Evolutionary conservation across 2,797 vertebrate species (phyloP), one percentile per base, ranked within the genome.

Genomic region (Adelosebastes latens): DNA sequence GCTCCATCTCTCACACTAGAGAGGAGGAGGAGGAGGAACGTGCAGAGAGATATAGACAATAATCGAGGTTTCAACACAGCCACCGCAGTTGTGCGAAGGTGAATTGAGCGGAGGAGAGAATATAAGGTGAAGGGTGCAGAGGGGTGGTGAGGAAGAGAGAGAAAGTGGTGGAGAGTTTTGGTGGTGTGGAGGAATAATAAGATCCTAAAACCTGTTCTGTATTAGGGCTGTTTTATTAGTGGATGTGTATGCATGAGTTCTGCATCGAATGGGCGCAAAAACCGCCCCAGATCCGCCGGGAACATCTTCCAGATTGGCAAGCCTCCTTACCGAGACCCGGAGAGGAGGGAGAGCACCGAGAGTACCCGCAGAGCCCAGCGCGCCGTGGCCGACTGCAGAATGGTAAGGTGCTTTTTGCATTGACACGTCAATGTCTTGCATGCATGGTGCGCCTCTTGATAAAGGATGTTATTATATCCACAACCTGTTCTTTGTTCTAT

Each of bases 231-330:
- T 95, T 96, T 93, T 92, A 91, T 93, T 94, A 88, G 95, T 96
- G 95, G 95, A 97, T 98, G 97, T 96, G 97, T 97, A 96, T 98
- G 98, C 97, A 99, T 99, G 98, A 98, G 97, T 98, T 96, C 97
- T 96, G 97, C 97, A 97, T 95, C 96, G 97, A 97, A 97, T 95
- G 97, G 97, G 97, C 97, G 97, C 97, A 98, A 97, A 93, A 98
- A 97, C 96, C 97, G 97, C 97, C 98, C 97, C 97, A 95, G 95
- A 95, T 95, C 97, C 81, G 91, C 96, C 91, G 96, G 96, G 95
- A 96, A 96, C 93, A 95, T 97, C 96, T 97, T 97, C 94, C 97
- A 97, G 93, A 96, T 97, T 95, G 95, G 96, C 96, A 97, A 95
- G 95, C 92, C 93, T 94, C 96, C 90, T 92, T 92, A 92, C 93